These are phyloP conservation scores for Hepsetus odoe DNA, from an alignment of 2,113 vertebrate genomes.

Conservation along the genomic window DNA sequence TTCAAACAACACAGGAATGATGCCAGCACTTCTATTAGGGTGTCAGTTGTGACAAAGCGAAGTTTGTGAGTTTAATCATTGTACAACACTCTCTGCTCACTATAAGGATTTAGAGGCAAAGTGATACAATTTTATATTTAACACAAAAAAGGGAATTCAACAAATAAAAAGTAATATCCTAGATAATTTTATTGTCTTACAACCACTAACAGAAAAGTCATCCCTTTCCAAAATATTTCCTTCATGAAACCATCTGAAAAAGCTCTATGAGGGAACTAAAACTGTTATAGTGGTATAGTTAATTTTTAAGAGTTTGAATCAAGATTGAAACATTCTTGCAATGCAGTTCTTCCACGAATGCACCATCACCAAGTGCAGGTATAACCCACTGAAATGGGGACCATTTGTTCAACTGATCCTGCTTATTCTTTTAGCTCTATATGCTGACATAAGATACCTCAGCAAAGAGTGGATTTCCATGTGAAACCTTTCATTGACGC, in stretches of 20 bases:
- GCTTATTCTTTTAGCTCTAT: neutral
- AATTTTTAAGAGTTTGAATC: neutral
- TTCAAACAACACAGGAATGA: neutral
- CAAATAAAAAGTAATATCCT: too few species aligned
- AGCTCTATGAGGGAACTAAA: too few species aligned
- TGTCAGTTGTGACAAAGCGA: slow-evolving; percentile 3
- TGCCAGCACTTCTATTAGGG: neutral
- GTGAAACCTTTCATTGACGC: neutral
- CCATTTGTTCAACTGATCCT: slow-evolving; percentile 16
- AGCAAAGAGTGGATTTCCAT: slow-evolving; percentile 9
- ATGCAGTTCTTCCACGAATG: neutral
- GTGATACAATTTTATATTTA: too few species aligned
- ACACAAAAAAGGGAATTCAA: too few species aligned
- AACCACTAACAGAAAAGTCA: too few species aligned
- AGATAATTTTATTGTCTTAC: too few species aligned
- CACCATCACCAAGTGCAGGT: neutral
- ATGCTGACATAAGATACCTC: neutral
- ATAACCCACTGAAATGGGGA: neutral
- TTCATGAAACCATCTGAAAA: too few species aligned
- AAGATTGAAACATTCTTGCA: neutral
- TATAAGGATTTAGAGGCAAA: too few species aligned
- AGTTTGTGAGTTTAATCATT: neutral
- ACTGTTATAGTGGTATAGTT: too few species aligned
- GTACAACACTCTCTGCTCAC: neutral
- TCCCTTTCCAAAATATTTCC: too few species aligned